Conservation (phyloP, 1,140 invertebrate species). For the Caenorhabditis elegans region WBcel235 BX284602.5:6810001-6810500, state of each 20-base stretch:
- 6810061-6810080: not conserved
- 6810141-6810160: not conserved
- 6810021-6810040: not conserved
- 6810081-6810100: not conserved
- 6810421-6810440: too few relatives aligned
- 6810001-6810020: not conserved
- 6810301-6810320: not conserved
- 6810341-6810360: too few relatives aligned
- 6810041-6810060: not conserved
- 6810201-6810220: not conserved
- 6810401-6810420: not conserved
- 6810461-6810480: too few relatives aligned
- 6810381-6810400: not conserved
- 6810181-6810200: not conserved
- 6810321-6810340: not conserved
- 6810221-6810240: not conserved
- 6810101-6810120: not conserved
- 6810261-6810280: not conserved
- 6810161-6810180: not conserved
- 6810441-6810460: too few relatives aligned
- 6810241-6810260: not conserved
- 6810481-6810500: too few relatives aligned
- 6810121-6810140: not conserved
- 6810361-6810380: conserved; percentile 8
- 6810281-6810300: not conserved